A percentile compares a stretch with the other conserved stretches of the same genome.
These are phyloP conservation scores for Bursaphelenchus okinawaensis DNA, from an alignment of 2,888 invertebrate species.

Conservation along the genomic window DNA sequence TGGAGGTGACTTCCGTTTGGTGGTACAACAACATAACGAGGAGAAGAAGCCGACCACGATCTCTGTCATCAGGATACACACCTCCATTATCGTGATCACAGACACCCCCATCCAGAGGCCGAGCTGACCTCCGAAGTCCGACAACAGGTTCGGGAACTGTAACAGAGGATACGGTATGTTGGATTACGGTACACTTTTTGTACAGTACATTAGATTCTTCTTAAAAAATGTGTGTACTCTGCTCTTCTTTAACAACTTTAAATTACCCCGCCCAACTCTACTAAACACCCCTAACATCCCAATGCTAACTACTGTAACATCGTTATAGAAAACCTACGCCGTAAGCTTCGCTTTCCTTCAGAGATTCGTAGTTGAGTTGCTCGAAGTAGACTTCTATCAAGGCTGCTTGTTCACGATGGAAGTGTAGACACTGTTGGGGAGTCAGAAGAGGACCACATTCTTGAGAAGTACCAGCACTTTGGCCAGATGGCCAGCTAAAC, in stretches of 20 bases:
- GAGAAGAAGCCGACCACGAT: slow-evolving; percentile 19
- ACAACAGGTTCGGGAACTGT: slow-evolving; percentile 44
- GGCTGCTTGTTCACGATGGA: slow-evolving; percentile 42
- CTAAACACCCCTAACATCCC: neutral
- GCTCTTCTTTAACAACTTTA: too few relatives aligned
- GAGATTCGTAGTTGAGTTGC: slow-evolving; percentile 52
- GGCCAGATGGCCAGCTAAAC: slow-evolving; percentile 45
- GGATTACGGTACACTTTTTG: too few relatives aligned
- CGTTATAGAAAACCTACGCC: slow-evolving; percentile 28
- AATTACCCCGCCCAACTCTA: too few relatives aligned
- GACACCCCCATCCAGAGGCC: slow-evolving; percentile 49
- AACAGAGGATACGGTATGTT: slow-evolving; percentile 5
- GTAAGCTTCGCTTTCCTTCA: slow-evolving; percentile 51
- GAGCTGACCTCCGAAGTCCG: slow-evolving; percentile 54
- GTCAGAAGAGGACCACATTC: slow-evolving; percentile 46
- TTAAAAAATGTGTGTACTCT: too few relatives aligned
- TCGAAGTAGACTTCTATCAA: slow-evolving; percentile 54
- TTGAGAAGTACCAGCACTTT: slow-evolving; percentile 13
- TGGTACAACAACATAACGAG: slow-evolving; percentile 5
- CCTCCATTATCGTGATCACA: slow-evolving; percentile 46
- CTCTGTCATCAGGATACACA: slow-evolving; percentile 23
- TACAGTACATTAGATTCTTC: too few relatives aligned
- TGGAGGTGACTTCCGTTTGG: neutral
- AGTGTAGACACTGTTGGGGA: slow-evolving; percentile 40
- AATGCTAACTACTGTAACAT: neutral